Evolutionary conservation across 2,797 vertebrate species (phyloP).

Genomic region (Centropyge bicolor): DNA sequence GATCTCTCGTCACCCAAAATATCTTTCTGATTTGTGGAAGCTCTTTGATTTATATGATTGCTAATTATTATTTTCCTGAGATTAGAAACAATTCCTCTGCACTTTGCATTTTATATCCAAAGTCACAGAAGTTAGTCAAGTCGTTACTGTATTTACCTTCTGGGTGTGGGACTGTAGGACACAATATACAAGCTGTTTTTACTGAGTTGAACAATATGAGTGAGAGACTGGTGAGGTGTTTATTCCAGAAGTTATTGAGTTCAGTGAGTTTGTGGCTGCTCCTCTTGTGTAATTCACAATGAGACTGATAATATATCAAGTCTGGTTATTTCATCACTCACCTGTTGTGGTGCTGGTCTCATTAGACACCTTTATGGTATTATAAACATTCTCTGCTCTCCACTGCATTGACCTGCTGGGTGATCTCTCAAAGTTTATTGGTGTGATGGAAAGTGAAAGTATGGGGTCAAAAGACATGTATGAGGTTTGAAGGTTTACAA

Average conservation of each 20-base stretch:
- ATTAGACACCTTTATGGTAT: slow-evolving; percentile 40
- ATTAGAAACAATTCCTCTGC: background rate
- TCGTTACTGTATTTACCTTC: slow-evolving; percentile 48
- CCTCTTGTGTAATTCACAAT: slow-evolving; percentile 38
- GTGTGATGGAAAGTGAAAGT: slow-evolving; percentile 24
- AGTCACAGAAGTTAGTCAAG: slow-evolving; percentile 11
- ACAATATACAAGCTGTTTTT: slow-evolving; percentile 34
- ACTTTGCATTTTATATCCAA: background rate
- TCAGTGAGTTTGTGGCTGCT: slow-evolving; percentile 31
- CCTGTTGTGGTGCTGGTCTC: slow-evolving; percentile 38
- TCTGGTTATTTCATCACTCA: slow-evolving; percentile 52
- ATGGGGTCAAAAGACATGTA: background rate
- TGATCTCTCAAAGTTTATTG: slow-evolving; percentile 47
- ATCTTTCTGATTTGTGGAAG: slow-evolving; percentile 10
- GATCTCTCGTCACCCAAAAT: slow-evolving; percentile 50
- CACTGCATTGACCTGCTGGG: background rate
- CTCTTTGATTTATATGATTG: background rate
- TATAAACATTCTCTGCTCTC: slow-evolving; percentile 10
- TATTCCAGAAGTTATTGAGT: slow-evolving; percentile 41
- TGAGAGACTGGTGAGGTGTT: background rate
- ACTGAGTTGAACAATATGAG: slow-evolving; percentile 14
- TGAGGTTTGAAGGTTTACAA: background rate
- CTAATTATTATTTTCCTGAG: background rate
- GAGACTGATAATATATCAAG: slow-evolving; percentile 12
- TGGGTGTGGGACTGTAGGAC: slow-evolving; percentile 44